phyloP scores from a whole-genome alignment of 2,797 vertebrate genomes.

The Clarias pachynema region DNA sequence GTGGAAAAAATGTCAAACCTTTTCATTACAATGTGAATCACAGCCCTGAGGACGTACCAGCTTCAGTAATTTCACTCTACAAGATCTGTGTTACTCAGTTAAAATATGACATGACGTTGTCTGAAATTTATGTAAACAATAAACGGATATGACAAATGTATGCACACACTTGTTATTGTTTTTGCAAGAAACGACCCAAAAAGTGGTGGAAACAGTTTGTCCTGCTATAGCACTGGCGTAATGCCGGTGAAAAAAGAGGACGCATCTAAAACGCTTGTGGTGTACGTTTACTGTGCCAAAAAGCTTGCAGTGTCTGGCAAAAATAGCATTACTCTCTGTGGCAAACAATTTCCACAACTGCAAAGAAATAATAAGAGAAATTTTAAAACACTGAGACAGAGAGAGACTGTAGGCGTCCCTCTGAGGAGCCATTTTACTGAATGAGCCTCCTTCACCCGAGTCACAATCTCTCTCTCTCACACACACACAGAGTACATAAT shows the following conservation, averaged over 20 bases:
- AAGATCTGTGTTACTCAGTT: not conserved
- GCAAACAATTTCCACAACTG: conserved; percentile 3
- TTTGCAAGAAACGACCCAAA: not conserved
- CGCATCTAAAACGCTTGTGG: not conserved
- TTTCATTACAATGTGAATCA: not conserved
- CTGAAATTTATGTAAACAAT: not conserved
- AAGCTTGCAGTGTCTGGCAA: not conserved
- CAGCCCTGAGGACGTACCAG: not conserved
- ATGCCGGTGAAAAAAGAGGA: not conserved
- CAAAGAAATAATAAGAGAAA: not conserved
- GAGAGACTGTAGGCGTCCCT: not conserved
- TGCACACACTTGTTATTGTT: not conserved
- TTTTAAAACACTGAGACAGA: not conserved
- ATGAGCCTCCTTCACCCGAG: conserved; percentile 8
- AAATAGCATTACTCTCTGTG: too few species aligned
- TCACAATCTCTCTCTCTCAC: not conserved
- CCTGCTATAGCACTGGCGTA: not conserved
- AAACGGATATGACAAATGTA: not conserved
- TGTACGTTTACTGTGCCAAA: not conserved
- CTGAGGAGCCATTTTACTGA: not conserved
- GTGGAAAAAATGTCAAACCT: not conserved
- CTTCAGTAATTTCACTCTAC: not conserved
- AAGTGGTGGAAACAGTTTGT: not conserved
- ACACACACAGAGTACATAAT: not conserved
- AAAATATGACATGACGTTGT: not conserved